A percentile compares a stretch with the other conserved stretches of the same genome.
Evolutionary conservation across 2,888 invertebrate species (phyloP).

Genomic region (Sinhomidia bicolor): DNA sequence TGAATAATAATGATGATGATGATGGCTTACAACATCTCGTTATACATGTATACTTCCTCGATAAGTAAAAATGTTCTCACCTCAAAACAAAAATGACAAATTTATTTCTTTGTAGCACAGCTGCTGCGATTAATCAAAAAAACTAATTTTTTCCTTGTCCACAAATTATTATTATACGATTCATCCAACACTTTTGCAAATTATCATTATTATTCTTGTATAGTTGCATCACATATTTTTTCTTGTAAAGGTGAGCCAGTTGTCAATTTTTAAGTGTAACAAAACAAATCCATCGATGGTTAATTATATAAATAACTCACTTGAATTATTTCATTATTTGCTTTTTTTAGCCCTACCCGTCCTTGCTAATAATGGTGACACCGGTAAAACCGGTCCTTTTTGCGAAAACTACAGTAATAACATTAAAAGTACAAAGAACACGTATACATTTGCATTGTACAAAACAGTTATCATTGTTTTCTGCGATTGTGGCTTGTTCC

Average conservation of each 20-base stretch:
- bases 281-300: background rate
- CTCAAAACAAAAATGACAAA: conserved; percentile 9
- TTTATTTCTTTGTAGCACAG: background rate
- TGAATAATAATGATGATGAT: background rate
- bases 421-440: background rate
- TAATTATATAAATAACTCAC: conserved; percentile 17
- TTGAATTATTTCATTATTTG: background rate
- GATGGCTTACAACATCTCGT: background rate
- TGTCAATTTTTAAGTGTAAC: background rate
- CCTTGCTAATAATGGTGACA: background rate
- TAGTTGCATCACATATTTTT: background rate
- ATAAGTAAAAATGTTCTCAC: background rate
- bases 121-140: background rate
- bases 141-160: too few species aligned
- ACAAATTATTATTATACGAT: background rate
- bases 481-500: background rate
- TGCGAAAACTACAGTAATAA: background rate
- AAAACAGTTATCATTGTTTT: background rate
- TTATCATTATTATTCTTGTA: too few species aligned
- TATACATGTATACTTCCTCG: background rate
- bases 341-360: background rate
- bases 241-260: background rate
- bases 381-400: background rate
- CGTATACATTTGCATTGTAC: background rate
- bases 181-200: background rate